Evolutionary conservation across 64 coral and sea anemone species (phyloP).

Genomic region (Actinia equina): DNA sequence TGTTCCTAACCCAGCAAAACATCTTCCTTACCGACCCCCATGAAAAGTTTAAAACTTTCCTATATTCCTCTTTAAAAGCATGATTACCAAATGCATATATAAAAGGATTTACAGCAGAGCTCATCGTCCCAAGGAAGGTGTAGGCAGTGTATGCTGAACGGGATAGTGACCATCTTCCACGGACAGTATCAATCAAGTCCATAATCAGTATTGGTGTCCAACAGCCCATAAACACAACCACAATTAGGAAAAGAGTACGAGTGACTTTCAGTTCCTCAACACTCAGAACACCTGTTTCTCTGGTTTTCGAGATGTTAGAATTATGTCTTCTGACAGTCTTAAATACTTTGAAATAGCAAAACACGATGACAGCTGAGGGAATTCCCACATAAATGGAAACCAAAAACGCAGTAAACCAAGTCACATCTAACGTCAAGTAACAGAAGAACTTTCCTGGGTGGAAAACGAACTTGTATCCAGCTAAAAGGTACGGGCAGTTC

Average conservation of each 20-base stretch:
- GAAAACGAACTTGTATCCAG: conserved; percentile 52
- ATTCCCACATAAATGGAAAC: conserved; percentile 32
- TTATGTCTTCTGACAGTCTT: conserved; percentile 20
- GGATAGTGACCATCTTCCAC: background rate
- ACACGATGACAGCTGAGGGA: conserved; percentile 15
- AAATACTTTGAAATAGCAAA: conserved; percentile 42
- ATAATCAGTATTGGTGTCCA: conserved; percentile 36
- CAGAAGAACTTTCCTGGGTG: conserved; percentile 68
- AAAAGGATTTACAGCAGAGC: conserved; percentile 26
- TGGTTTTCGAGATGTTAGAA: background rate
- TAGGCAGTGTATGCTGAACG: background rate
- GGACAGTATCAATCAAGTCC: conserved; percentile 15
- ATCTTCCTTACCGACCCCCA: background rate
- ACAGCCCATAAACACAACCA: conserved; percentile 34
- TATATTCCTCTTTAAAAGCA: conserved; percentile 24
- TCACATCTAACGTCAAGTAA: conserved; percentile 2
- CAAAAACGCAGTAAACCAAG: conserved; percentile 42
- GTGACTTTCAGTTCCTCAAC: conserved; percentile 48
- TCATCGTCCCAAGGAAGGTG: conserved; percentile 12
- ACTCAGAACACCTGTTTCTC: background rate
- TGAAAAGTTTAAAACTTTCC: background rate
- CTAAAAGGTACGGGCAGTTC: conserved; percentile 47
- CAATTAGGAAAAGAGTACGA: conserved; percentile 20
- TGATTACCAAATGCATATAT: conserved; percentile 16
- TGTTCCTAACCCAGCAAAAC: background rate